phyloP scores from a whole-genome alignment of 2,888 invertebrate species.

The Oxycera nigricornis region DNA sequence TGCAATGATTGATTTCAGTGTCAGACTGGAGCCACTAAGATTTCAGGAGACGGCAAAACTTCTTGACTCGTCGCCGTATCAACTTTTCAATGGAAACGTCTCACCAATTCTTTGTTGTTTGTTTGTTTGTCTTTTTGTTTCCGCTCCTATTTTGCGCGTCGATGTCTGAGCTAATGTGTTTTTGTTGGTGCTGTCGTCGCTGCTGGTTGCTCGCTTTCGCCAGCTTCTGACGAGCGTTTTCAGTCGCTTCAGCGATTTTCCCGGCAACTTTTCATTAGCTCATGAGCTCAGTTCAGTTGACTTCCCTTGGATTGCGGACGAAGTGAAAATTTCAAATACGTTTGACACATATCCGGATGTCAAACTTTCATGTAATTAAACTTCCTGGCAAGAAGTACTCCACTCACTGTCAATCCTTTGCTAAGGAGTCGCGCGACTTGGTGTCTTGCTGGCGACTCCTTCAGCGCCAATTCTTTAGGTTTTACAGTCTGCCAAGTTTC shows the following conservation, averaged over 20 bases:
- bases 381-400: slow-evolving; percentile 22
- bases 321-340: slow-evolving; percentile 27
- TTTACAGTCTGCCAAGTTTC: slow-evolving; percentile 20
- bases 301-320: not conserved
- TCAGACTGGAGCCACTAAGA: not conserved
- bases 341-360: slow-evolving; percentile 31
- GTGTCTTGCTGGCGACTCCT: not conserved
- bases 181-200: not conserved
- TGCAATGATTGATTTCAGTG: slow-evolving; percentile 10
- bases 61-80: not conserved
- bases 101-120: not conserved
- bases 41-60: not conserved
- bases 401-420: not conserved
- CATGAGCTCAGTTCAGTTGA: not conserved
- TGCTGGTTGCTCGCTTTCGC: not conserved
- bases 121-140: not conserved
- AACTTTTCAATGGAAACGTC: too few species aligned
- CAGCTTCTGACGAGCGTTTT: not conserved
- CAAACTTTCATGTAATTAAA: slow-evolving; percentile 31
- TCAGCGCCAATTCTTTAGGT: not conserved
- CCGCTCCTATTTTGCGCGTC: not conserved
- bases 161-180: not conserved
- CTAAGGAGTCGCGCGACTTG: not conserved
- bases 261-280: slow-evolving; percentile 10
- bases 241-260: not conserved